These are phyloP conservation scores for Brachyistius frenatus DNA, from an alignment of 2,113 vertebrate genomes.

Conservation along the genomic window DNA sequence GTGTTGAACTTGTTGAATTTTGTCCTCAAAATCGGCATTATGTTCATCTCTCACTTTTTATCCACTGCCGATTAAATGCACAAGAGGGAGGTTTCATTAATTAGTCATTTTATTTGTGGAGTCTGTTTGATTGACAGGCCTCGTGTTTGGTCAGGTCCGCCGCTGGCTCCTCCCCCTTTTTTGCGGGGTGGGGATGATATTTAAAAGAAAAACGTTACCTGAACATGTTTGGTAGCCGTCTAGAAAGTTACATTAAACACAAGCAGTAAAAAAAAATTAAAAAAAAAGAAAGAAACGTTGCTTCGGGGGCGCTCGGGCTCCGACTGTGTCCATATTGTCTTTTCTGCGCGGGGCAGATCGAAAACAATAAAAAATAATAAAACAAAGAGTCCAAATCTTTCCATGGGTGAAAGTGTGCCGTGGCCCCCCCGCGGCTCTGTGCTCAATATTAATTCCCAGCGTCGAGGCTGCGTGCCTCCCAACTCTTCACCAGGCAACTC, in stretches of 20 bases:
- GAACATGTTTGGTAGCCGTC: no score
- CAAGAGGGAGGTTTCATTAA: neutral
- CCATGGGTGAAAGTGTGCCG: constrained; percentile 1
- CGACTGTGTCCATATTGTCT: constrained; percentile 28
- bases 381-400: constrained; percentile 5
- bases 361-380: neutral
- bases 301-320: neutral
- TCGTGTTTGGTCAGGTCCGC: no score
- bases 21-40: neutral
- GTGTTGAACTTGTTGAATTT: neutral
- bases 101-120: neutral
- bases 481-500: constrained; percentile 46
- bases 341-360: neutral
- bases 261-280: no score
- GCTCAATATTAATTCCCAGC: constrained; percentile 58
- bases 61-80: neutral
- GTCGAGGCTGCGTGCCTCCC: constrained; percentile 1
- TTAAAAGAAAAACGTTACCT: no score
- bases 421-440: constrained; percentile 48
- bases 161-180: no score
- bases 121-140: no score
- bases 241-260: no score
- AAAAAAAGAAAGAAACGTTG: no score
- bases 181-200: no score
- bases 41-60: neutral